phyloP scores from a whole-genome alignment of 2,113 vertebrate genomes.

The Leiothrix lutea region DNA sequence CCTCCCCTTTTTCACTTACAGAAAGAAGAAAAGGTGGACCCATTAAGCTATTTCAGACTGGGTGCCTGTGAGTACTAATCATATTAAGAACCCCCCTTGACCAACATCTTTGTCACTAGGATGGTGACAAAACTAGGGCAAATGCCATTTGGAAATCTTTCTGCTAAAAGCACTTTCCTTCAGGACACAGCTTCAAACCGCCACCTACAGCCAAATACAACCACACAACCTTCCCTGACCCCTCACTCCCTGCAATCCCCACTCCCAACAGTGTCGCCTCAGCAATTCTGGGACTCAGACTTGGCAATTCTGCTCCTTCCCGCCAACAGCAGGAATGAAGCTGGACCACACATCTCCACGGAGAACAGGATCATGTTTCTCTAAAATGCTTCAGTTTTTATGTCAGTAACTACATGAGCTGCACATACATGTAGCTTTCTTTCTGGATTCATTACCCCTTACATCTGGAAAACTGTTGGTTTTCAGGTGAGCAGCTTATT shows the following conservation, averaged over 20 bases:
- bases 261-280: not conserved
- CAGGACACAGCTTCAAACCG: not conserved
- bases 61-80: not conserved
- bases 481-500: not conserved
- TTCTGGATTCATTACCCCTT: not conserved
- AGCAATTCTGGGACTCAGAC: not conserved
- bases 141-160: not conserved
- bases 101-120: not conserved
- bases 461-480: not conserved
- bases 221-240: not conserved
- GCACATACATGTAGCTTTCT: not conserved
- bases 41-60: not conserved
- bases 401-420: not conserved
- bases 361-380: rapidly evolving
- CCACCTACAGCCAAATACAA: not conserved
- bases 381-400: not conserved
- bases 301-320: not conserved
- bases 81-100: not conserved
- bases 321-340: not conserved
- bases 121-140: not conserved
- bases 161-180: not conserved
- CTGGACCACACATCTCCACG: not conserved
- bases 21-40: not conserved
- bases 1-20: not conserved
- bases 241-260: not conserved